Evolutionary conservation across 2,888 invertebrate genomes (phyloP), one percentile per base, ranked within the genome.

Genomic region (Helobdella robusta): DNA sequence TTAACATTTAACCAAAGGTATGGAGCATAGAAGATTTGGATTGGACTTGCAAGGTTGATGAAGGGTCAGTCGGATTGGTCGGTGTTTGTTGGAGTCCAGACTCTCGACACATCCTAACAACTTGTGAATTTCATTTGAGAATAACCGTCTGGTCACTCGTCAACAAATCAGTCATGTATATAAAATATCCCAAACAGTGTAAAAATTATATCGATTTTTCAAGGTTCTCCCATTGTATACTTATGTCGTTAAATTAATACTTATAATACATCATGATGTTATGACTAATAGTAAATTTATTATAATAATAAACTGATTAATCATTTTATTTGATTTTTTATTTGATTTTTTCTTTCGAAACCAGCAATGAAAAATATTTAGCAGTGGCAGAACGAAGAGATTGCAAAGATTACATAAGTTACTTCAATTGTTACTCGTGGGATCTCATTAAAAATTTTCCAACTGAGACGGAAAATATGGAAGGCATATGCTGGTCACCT

Each of bases 21-120:
- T 83, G 81, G 77, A 83, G 82, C 0, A 65, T 83, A 23, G 77
- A 78, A 68, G 76, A 81, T 70, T 79, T 81, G 1, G 80, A 82
- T 48, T 84, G 84, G 84, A 80, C 79, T 71, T 84, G 82, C 73
- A 83, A 82, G 73, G 78, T 84, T 64, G 80, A 78, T 40, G 82
- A 83, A 73, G 83, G 83, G 5, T 82, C 83, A 56, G 79, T 80
- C 30, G 84, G 84, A 28, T 74, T 84, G 52, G 76, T 79, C 68
- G 75, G 73, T 62, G 81, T 79, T 50, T 73, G 73, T 25, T 84
- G 84, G 84, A 76, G 81, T 67, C 82, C 82, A 4, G 82, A 83
- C 72, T 80, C 81, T 65, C 75, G 81, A 68, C 81, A 83, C 68
- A 77, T 84, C 30, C 74, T 84, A 8, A 82, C 82, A 2, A 79